phyloP scores from a whole-genome alignment of 1,140 invertebrate genomes.

The Glomeris maerens region DNA sequence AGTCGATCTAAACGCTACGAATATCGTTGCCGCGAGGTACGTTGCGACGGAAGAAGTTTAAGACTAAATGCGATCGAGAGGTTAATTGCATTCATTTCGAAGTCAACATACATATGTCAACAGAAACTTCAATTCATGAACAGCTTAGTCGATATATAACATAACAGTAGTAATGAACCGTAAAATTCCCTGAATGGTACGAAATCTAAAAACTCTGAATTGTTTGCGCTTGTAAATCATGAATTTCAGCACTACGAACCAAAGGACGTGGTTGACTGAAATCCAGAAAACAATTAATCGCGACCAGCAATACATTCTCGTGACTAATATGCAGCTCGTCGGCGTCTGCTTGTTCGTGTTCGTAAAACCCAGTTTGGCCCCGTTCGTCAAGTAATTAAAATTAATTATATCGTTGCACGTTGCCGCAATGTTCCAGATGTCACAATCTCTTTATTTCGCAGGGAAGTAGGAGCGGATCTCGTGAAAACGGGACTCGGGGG shows the following conservation, averaged over 20 bases:
- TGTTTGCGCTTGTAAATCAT: too few relatives aligned
- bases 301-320: slow-evolving; percentile 74
- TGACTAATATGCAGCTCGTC: slow-evolving; percentile 92
- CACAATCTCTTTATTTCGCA: slow-evolving; percentile 19
- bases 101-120: too few relatives aligned
- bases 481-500: slow-evolving; percentile 97
- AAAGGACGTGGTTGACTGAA: slow-evolving; percentile 88
- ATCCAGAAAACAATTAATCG: slow-evolving; percentile 79
- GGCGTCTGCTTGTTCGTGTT: slow-evolving; percentile 96
- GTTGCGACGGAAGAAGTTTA: slow-evolving; percentile 16
- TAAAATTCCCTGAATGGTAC: too few relatives aligned
- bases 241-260: slow-evolving; percentile 68
- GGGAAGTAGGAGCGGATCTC: slow-evolving; percentile 83
- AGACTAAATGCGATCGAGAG: too few relatives aligned
- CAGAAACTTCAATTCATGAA: too few relatives aligned
- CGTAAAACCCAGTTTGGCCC: slow-evolving; percentile 69
- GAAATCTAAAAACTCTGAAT: too few relatives aligned
- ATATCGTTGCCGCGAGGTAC: slow-evolving; percentile 84
- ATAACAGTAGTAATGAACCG: too few relatives aligned
- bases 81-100: too few relatives aligned
- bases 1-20: slow-evolving; percentile 95
- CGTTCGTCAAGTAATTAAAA: slow-evolving; percentile 47
- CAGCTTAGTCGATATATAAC: too few relatives aligned
- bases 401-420: slow-evolving; percentile 4
- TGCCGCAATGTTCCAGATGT: background rate